Base-by-base conservation (phyloP, 2,888 invertebrate genomes). In the Cephalotes varians region DNA sequence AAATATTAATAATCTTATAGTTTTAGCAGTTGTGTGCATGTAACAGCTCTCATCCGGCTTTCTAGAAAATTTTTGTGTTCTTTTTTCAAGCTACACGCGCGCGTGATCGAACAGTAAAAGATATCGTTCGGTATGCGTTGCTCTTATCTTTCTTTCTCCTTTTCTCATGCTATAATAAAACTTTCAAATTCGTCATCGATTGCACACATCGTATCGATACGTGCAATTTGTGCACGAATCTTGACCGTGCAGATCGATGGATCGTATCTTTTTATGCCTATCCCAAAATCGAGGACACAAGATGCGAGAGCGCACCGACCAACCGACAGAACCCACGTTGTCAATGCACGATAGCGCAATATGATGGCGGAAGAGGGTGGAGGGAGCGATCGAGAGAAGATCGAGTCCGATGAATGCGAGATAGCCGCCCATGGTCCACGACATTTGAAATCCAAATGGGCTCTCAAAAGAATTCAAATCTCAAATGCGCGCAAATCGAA, bases 381-480 rank as follows among this genome's bases (percentile, higher is more conserved):
- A 58, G 34, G 60, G 21, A 12, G 6, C 31, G n/a, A 60, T 6
- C 51, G 28, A 31, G 37, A 31, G 71, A 44, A 40, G 73, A 73
- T 47, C 60, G 77, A 34, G 56, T 4, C 44, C 71, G 64, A n/a
- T 4, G 47, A 51, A 34, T 9, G 34, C 65, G 25, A 81, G 81
- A 84, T 84, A 84, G 73, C 49, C 49, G 79, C 60, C 21, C 44
- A 47, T 64, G 28, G 62, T 37, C 28, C 44, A 54, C 60, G 40
- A 37, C 67, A 83, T 88, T 86, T 87, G 76, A 84, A 89, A 85
- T 83, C 69, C 84, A 87, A 84, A 88, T 89, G 60, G 76, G 86
- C 64, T 77, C 85, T 86, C 74, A 73, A 88, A 89, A 82, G 82
- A 67, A 88, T 89, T 87, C 80, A 86, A 89, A 89, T 88, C 65